Evolutionary conservation across 2,113 vertebrate genomes (phyloP), one percentile per base, ranked within the genome.

Genomic region (Numenius arquata): DNA sequence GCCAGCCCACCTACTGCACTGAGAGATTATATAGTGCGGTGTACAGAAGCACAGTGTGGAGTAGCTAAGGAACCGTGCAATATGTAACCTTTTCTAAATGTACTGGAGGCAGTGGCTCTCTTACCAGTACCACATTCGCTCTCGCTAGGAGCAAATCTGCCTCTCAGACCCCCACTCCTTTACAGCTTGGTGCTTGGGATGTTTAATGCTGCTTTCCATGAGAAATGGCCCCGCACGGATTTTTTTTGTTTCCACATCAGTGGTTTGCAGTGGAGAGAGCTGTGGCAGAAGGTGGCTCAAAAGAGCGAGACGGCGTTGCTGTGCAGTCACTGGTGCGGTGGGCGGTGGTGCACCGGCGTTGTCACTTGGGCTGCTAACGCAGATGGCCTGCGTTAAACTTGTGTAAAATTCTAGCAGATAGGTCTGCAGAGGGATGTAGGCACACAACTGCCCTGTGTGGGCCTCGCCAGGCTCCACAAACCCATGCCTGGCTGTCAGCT

Each of bases 1-100:
- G 80, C 88, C 96, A 96, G 96, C 94, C 94, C 95, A 97, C 98
- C 96, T 93, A 95, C 78, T 88, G 94, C 92, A 94, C 79, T 89
- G 92, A 65, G 79, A 97, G 97, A 96, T 95, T 85, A 95, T 95
- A 76, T 79, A 95, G 88, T 85, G 71, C 87, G 93, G 81, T 26
- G 52, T 89, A 94, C 79, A 95, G 94, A 91, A 84, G 83, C 89
- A 73, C 72, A 89, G 77, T 81, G 91, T 78, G 61, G 88, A 93
- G 86, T 89, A 93, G 80, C 89, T 95, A 88, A 91, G 93, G 81
- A 96, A 9, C 83, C 9, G 3, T 75, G 85, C 67, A 94, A 52
- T 78, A 83, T 77, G 55, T 43, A 90, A 95, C 74, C 88, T 89
- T 73, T 95, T 73, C 61, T 93, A 94, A 93, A 68, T 59, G 38